These are phyloP conservation scores for Anoncus sp. DNA, from an alignment of 2,888 invertebrate species.

Conservation along the genomic window DNA sequence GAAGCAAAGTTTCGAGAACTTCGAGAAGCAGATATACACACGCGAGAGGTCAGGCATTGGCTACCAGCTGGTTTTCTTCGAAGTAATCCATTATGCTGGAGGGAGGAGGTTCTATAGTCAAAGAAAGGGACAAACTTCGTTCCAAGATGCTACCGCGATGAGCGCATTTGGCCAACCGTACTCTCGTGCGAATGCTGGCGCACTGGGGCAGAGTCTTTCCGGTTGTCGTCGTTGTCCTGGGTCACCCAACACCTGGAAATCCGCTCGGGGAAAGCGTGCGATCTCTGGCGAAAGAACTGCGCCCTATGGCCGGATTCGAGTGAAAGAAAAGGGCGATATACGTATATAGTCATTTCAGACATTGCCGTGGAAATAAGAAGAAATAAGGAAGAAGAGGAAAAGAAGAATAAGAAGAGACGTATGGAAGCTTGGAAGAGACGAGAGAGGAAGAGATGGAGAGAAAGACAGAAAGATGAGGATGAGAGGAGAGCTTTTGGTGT, in stretches of 20 bases:
- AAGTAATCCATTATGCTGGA: conserved; percentile 51
- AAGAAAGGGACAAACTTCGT: conserved; percentile 56
- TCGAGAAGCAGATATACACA: not conserved
- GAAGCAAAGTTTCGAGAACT: conserved; percentile 31
- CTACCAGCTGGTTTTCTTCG: conserved; percentile 65
- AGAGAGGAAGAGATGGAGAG: not conserved
- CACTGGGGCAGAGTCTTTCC: too few species aligned
- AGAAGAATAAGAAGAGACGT: conserved; percentile 29
- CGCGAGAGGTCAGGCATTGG: conserved; percentile 39
- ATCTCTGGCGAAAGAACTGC: conserved; percentile 40
- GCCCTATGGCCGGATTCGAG: conserved; percentile 30
- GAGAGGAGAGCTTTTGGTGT: conserved; percentile 21
- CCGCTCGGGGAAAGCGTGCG: conserved; percentile 40
- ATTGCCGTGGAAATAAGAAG: conserved; percentile 52
- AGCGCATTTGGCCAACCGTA: conserved; percentile 52
- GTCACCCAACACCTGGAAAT: conserved; percentile 64
- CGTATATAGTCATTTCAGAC: too few species aligned
- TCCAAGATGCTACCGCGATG: conserved; percentile 73
- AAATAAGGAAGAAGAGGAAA: conserved; percentile 13
- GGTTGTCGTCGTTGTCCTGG: conserved; percentile 23
- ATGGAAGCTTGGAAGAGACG: conserved; percentile 19
- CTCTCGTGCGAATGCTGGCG: conserved; percentile 19
- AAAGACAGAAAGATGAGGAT: conserved; percentile 23
- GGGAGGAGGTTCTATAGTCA: conserved; percentile 25
- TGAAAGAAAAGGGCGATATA: conserved; percentile 55